Conservation (phyloP, 2,797 vertebrate species). For the Neosalanx taihuensis region DNA sequence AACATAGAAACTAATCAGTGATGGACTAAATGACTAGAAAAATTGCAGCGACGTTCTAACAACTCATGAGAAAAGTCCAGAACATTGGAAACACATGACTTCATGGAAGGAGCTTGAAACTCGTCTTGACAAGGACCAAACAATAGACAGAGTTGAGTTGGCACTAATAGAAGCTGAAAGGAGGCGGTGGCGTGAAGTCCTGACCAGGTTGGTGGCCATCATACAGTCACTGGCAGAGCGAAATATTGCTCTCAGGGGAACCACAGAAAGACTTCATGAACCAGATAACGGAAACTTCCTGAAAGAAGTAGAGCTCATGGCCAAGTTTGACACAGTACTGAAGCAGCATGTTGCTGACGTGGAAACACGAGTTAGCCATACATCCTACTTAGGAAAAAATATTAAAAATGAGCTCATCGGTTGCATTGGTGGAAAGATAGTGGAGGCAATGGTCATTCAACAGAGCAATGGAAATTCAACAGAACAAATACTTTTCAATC, state of each 20-base stretch:
- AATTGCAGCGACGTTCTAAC: slow-evolving; percentile 3
- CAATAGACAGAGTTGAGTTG: too few relatives aligned
- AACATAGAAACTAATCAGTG: slow-evolving; percentile 3
- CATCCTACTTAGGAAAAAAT: slow-evolving; percentile 5
- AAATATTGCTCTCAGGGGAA: slow-evolving; percentile 19
- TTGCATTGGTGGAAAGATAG: slow-evolving; percentile 13
- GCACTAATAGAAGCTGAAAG: too few relatives aligned
- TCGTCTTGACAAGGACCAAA: too few relatives aligned
- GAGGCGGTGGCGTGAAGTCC: too few relatives aligned
- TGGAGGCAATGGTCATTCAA: slow-evolving; percentile 1
- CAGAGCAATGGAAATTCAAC: slow-evolving; percentile 12
- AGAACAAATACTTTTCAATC: slow-evolving; percentile 23
- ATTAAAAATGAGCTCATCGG: slow-evolving; percentile 25
- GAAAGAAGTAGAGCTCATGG: slow-evolving; percentile 28
- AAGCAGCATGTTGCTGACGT: slow-evolving; percentile 20
- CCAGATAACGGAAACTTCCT: slow-evolving; percentile 24
- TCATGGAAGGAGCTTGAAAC: too few relatives aligned
- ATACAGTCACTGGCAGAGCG: slow-evolving; percentile 22
- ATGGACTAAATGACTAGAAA: slow-evolving; percentile 12
- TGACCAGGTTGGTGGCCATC: slow-evolving; percentile 22
- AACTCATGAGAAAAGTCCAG: not conserved
- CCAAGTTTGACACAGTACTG: slow-evolving; percentile 17
- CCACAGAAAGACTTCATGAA: slow-evolving; percentile 13
- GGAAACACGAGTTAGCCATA: slow-evolving; percentile 3
- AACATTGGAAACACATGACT: too few relatives aligned